Evolutionary conservation across 2,888 invertebrate species (phyloP).

Genomic region (Sesia apiformis): DNA sequence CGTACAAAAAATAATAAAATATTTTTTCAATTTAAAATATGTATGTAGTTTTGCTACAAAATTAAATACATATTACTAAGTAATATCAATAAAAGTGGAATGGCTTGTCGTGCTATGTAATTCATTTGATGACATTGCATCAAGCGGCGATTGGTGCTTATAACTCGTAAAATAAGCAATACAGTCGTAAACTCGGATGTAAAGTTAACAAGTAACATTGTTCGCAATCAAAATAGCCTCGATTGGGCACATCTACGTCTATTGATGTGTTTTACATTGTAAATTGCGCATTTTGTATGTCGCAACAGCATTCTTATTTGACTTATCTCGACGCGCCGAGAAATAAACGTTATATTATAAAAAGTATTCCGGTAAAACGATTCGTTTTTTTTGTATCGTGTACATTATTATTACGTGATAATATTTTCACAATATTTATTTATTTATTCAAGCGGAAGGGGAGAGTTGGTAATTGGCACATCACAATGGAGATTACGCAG

Average conservation of each 20-base stretch:
- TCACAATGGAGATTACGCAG: conserved; percentile 68
- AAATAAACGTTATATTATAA: background rate
- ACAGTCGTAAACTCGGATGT: conserved; percentile 16
- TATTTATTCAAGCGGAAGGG: conserved; percentile 69
- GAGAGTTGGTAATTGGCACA: conserved; percentile 66
- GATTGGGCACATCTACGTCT: background rate
- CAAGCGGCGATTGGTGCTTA: conserved; percentile 15
- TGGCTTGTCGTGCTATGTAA: conserved; percentile 6
- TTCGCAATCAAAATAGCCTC: conserved; percentile 15
- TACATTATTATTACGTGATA: background rate
- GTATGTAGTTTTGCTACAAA: background rate
- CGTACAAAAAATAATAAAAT: background rate
- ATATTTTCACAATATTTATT: conserved; percentile 51
- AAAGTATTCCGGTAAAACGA: background rate
- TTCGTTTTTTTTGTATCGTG: background rate
- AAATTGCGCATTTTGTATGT: background rate
- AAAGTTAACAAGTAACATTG: conserved; percentile 16
- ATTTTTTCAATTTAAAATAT: background rate
- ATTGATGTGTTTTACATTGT: background rate
- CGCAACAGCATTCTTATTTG: background rate
- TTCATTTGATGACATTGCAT: conserved; percentile 14
- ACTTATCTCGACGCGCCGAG: background rate
- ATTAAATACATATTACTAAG: background rate
- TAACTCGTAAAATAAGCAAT: conserved; percentile 20
- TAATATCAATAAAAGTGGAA: background rate